phyloP scores from a whole-genome alignment of 2,888 invertebrate genomes.

The Tricholauxania praeusta region DNA sequence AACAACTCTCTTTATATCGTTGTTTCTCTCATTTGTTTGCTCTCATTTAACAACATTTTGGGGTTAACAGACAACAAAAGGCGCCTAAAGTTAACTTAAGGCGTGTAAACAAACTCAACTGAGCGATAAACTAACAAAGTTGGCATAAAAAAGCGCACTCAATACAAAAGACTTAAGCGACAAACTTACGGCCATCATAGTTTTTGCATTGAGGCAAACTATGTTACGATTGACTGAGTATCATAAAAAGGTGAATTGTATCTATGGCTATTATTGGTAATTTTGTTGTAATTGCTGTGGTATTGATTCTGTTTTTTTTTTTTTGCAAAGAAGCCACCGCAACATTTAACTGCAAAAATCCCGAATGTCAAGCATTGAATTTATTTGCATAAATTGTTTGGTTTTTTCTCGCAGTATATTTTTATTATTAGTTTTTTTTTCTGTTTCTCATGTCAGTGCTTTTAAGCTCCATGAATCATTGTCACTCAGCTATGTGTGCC shows the following conservation, averaged over 20 bases:
- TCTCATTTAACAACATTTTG: too few species aligned
- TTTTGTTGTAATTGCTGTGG: not conserved
- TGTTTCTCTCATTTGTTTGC: too few species aligned
- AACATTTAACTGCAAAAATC: not conserved
- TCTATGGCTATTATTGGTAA: not conserved
- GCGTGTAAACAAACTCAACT: not conserved
- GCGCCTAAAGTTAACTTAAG: too few species aligned
- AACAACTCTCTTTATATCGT: too few species aligned
- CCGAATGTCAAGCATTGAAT: not conserved
- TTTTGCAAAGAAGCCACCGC: too few species aligned
- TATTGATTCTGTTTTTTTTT: not conserved
- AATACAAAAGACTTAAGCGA: conserved; percentile 22
- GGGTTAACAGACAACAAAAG: not conserved
- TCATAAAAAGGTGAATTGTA: not conserved
- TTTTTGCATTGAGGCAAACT: not conserved
- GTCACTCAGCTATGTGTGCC: not conserved
- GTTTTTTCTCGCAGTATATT: too few species aligned
- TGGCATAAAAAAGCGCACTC: not conserved
- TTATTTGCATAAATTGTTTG: too few species aligned
- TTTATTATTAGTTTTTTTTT: too few species aligned
- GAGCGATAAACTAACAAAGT: not conserved
- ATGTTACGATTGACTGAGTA: not conserved
- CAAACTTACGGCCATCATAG: not conserved
- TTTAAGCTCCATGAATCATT: not conserved
- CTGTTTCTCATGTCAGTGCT: not conserved